Evolutionary conservation across 2,113 vertebrate species (phyloP), one percentile per base, ranked within the genome.

Genomic region (Collichthys lucidus): DNA sequence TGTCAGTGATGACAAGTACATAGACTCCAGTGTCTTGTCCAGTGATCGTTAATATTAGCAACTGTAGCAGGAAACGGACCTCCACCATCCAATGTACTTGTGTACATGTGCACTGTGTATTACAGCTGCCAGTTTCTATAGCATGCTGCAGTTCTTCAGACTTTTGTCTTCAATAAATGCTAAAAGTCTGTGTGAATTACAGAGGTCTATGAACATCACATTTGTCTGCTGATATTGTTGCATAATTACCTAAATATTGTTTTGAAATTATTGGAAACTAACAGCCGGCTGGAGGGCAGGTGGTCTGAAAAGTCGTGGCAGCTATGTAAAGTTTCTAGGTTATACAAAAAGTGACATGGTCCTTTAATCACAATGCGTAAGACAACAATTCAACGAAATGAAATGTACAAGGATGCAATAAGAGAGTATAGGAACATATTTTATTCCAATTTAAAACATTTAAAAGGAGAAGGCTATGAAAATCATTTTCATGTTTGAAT

Each of bases 401-500:
- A 87, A 85, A 81, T 20, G 22, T 57, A 87, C 84, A 85, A 73
- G 44, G 52, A 91, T 24, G 82, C 90, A 79, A 77, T 61, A 61
- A 74, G 75, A 85, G 90, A 90, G 87, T 91, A 96, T 94, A 95
- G 95, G 94, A 95, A 95, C 94, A 94, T 90, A 91, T 94, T 94
- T 96, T 95, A 95, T 96, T 96, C 93, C 92, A 95, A 95, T 95
- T 95, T 91, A 94, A 95, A 95, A 96, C 95, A 96, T 94, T 95
- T 94, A 94, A 94, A 40, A 95, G 95, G 95, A 95, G 94, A 94
- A 94, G 95, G 94, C 92, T 95, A 95, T 96, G 95, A 95, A 96
- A 95, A 93, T 95, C 93, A 94, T 95, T 94, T 94, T 94, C 92
- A 95, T 95, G 95, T 95, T 93, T 93, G 91, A 95, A 95, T 95